phyloP scores from a whole-genome alignment of 2,888 invertebrate species.

The Erebia ligea region DNA sequence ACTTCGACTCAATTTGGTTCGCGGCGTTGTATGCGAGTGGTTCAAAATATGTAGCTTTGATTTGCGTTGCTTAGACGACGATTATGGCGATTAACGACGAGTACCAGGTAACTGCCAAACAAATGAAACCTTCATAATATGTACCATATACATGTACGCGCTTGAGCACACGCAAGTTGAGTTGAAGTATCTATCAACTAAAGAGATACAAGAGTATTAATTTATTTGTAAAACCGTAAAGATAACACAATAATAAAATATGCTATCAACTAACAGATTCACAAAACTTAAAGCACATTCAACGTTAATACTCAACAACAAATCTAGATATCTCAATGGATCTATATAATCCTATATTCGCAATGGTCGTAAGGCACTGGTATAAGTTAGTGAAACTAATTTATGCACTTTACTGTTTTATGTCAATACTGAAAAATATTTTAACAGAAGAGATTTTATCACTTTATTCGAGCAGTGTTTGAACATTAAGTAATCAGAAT shows the following conservation, averaged over 20 bases:
- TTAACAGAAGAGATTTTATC: background rate
- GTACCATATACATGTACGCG: no score
- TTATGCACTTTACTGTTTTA: conserved; percentile 34
- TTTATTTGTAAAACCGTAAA: background rate
- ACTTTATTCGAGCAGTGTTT: conserved; percentile 11
- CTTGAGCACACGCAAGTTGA: no score
- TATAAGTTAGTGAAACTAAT: conserved; percentile 41
- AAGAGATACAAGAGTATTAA: background rate
- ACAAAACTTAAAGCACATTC: conserved; percentile 20
- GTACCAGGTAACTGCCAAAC: no score
- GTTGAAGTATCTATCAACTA: no score
- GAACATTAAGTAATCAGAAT: background rate
- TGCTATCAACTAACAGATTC: conserved; percentile 34
- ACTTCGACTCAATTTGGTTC: no score
- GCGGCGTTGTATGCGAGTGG: no score
- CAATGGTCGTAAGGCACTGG: conserved; percentile 62
- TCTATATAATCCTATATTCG: conserved; percentile 39
- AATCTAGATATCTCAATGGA: conserved; percentile 11
- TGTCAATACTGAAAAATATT: background rate
- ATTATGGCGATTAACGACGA: no score
- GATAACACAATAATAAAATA: conserved; percentile 38
- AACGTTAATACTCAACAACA: conserved; percentile 19
- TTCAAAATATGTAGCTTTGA: no score
- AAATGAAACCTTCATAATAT: no score
- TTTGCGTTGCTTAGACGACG: no score